Base-by-base conservation (phyloP, 1,140 invertebrate genomes). In the Panonychus citri region DNA sequence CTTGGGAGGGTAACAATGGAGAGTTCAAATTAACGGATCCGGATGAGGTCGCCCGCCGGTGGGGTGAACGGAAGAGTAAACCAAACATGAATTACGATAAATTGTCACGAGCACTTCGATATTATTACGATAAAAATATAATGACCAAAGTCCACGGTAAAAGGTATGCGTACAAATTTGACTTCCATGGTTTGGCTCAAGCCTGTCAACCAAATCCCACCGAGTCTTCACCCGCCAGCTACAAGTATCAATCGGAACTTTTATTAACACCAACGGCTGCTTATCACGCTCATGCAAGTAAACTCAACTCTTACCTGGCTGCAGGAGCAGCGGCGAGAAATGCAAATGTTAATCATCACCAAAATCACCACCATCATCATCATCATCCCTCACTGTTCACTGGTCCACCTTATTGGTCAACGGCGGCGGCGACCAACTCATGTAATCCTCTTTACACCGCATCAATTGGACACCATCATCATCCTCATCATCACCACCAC, bases 71-170 rank as follows among this genome's bases (percentile, higher is more conserved):
- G 24, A 77, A 77, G 62, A 69, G 66, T 59, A 77, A 78, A 62
- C 76, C 75, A 15, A 76, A 77, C 63, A 77, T 77, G 76, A 78
- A 78, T 66, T 77, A 77, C 63, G 76, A 77, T 64, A 77, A 77
- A 64, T 66, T 77, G 30, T 74, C 71, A 53, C 67, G 76, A 40
- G 76, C 76, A 8, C 65, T 78, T 34, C 63, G 75, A n/a, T 77
- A 76, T 62, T 76, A 76, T 62, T 76, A 76, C 65, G 75, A 77
- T 64, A 77, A 77, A 63, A 76, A 77, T 62, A 76, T 76, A 57
- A 75, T 76, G 69, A 75, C 73, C 30, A 76, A 76, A 66, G 75
- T 77, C 4, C 70, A 73, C 55, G 72, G 72, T 21, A 73, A 74
- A 58, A 55, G 72, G 13, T 74, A 74, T 62, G 71, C 71, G 34